Base-by-base conservation (phyloP, 2,888 invertebrate species). In the Epinotia bilunana region DNA sequence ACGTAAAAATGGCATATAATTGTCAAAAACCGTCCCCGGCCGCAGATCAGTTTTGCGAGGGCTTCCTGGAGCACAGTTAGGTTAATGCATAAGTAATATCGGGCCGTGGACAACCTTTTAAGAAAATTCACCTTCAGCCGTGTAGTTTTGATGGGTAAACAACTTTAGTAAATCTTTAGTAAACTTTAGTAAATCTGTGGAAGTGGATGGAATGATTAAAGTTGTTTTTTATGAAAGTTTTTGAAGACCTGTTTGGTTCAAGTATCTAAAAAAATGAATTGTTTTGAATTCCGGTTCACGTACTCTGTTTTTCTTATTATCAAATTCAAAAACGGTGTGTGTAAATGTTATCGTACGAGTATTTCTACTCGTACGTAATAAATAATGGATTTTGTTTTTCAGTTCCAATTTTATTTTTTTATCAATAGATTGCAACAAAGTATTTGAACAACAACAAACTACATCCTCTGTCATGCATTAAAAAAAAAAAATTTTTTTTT, bases 11-110 rank as follows among this genome's bases (percentile, higher is more conserved):
- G 33, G 39, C 39, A 61, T 18, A 33, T 12, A 46, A 60, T 43
- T 83, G 85, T 84, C 82, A 83, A 85, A 87, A 84, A 80, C 82
- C 80, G 82, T 83, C 78, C 79, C 77, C 62, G 61, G 69, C 68
- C 79, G 77, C 78, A 77, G 77, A 77, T 75, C 77, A 78, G 78
- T 79, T 81, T 80, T 80, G 84, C 82, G 84, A 79, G 80, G 79
- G 83, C 80, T 87, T 91, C 90, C 88, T 62, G 78, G 94, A 94
- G 95, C 94, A 85, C 94, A 91, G 92, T 95, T 95, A 93, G 89
- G 89, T 92, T 94, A 94, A 95, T 95, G 95, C 95, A 95, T 95
- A 95, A 95, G 93, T 95, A 95, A 95, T 94, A 94, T 90, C 91
- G 72, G 84, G 79, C 83, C 80, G 86, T 83, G 88, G 88, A 82